Evolutionary conservation across 2,113 vertebrate genomes (phyloP), one percentile per base, ranked within the genome.

Genomic region (Burhinus oedicnemus): DNA sequence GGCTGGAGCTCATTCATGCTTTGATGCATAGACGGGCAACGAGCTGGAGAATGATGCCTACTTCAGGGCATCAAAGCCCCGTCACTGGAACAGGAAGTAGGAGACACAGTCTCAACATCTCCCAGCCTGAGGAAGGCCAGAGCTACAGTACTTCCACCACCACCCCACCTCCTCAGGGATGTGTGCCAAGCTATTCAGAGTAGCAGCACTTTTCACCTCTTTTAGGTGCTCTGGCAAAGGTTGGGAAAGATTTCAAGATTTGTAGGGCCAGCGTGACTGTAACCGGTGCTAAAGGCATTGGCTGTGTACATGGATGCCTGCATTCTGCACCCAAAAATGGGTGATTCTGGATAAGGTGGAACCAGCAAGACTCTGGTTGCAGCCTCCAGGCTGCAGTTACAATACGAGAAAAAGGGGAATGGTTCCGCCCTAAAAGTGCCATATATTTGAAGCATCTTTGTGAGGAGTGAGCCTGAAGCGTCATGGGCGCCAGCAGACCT

Each of bases 11-110:
- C 44, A 15, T 0, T 72, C 16, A 0, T 79, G 20, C 20, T 65
- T 61, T 42, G 58, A 69, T 83, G 58, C 38, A 11, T 3, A 21
- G 32, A 20, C 3, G 1, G 34, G n/a, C 8, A 2, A n/a, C 0
- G 1, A 55, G n/a, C 18, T 64, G 66, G 38, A 80, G 47, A 19
- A 7, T n/a, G 47, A 29, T 49, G 27, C 27, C 32, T 49, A 4
- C 27, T 77, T 60, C 2, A 12, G 72, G 42, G 36, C 34, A 51
- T 47, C 40, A 32, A 64, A 90, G 70, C 34, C 49, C 15, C 26
- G 29, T 21, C 61, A 21, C 26, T 49, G 29, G 30, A 47, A 44
- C 0, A 0, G 30, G 34, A 82, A 85, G 26, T 13, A 51, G 75
- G n/a, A 89, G 52, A 42, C 42, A 30, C 0, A 1, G 38, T 54